Base-by-base conservation (phyloP, 2,797 vertebrate species). In the Xiphophorus birchmanni region DNA sequence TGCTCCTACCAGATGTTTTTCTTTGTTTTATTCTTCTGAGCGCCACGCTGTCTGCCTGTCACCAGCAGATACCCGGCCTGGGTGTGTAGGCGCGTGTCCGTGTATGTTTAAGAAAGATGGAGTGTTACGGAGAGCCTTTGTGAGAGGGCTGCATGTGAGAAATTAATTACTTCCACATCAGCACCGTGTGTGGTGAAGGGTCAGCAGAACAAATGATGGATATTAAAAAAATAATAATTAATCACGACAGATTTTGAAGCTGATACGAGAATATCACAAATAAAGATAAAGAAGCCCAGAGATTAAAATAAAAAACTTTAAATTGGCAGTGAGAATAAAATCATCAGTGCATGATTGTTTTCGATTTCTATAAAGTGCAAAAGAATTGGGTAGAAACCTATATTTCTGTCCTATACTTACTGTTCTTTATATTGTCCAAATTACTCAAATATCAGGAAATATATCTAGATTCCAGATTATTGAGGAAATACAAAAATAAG, bases 1-100 rank as follows among this genome's bases (percentile, higher is more conserved):
- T 94, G 93, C 84, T 92, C 86, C 78, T 44, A 91, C 80, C 93
- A 94, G 91, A 93, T 94, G 93, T 91, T 93, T 90, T 87, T 87
- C 84, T 89, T 75, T 88, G 85, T 91, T 93, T 90, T 88, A 86
- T 89, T 87, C 82, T 82, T 87, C 76, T 74, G 84, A 90, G 91
- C 88, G 81, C 86, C 85, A 42, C 86, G 78, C 85, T 88, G 91
- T 92, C 91, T 91, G 92, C 89, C 89, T 92, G 93, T 95, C 94
- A 94, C 79, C 58, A 29, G 79, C 93, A 94, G 92, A 94, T 83
- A 83, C 88, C 87, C 65, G 75, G 83, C 72, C 83, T 6, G 75
- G 4, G 60, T 80, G 72, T 86, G 73, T 81, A 79, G 78, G 44
- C 84, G 60, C 78, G 80, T 79, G 44, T 85, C 26, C 82, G 18